These are phyloP conservation scores for Columba janthina DNA, from an alignment of 2,113 vertebrate genomes.

Conservation along the genomic window DNA sequence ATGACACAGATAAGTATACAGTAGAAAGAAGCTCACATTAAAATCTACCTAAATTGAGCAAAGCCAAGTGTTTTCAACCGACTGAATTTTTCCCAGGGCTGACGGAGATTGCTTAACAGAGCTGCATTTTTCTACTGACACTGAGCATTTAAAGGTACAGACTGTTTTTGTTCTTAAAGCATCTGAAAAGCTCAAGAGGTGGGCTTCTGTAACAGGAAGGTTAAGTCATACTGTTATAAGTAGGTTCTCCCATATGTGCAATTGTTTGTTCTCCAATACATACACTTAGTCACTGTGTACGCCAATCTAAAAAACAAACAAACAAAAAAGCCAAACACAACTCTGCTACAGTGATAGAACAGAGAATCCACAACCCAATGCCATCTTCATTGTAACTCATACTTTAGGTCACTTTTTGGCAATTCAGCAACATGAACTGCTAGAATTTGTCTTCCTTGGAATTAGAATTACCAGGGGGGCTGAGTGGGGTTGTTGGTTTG, in stretches of 20 bases:
- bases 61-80: background rate
- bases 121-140: background rate
- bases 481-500: background rate
- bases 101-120: background rate
- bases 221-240: fast-evolving
- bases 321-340: background rate
- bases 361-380: background rate
- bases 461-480: background rate
- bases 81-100: background rate
- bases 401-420: background rate
- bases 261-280: background rate
- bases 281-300: background rate
- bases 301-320: background rate
- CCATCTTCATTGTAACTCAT: background rate
- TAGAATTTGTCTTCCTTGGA: background rate
- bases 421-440: fast-evolving
- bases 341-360: background rate
- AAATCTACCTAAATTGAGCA: background rate
- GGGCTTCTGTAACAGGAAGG: background rate
- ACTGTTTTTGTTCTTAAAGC: background rate
- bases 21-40: background rate
- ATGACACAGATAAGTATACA: background rate
- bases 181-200: background rate
- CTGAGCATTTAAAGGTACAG: background rate
- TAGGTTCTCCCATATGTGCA: background rate